Evolutionary conservation across 2,797 vertebrate genomes (phyloP).

Genomic region (Phalanger gymnotis): DNA sequence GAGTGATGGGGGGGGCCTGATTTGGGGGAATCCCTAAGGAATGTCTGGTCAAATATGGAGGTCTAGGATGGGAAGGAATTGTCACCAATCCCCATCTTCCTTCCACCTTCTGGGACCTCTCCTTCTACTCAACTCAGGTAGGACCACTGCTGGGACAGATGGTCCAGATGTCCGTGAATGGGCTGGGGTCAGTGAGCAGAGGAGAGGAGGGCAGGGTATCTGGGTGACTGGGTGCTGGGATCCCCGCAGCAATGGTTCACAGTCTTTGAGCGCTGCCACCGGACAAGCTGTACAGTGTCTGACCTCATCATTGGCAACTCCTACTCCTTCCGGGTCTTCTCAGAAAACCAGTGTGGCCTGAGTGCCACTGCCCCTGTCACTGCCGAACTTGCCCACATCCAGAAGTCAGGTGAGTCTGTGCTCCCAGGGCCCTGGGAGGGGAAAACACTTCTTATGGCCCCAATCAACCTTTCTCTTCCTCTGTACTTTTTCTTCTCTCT

Average conservation of each 20-base stretch:
- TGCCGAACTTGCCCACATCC: conserved; percentile 86
- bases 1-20: background rate
- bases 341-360: conserved; percentile 91
- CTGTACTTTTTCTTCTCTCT: background rate
- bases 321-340: conserved; percentile 92
- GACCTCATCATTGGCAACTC: conserved; percentile 96
- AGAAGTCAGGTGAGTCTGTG: conserved; percentile 89
- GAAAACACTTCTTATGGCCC: too few relatives aligned
- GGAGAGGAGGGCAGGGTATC: fast-evolving
- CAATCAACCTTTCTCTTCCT: background rate
- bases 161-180: background rate
- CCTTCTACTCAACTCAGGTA: background rate
- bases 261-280: conserved; percentile 91
- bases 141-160: background rate
- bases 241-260: conserved; percentile 95
- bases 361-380: conserved; percentile 85
- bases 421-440: background rate
- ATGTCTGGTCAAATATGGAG: background rate
- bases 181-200: background rate
- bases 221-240: background rate
- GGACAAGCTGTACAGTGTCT: conserved; percentile 91
- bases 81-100: background rate
- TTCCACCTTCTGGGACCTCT: background rate
- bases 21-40: background rate
- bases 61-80: background rate